Conservation (phyloP, 1,140 invertebrate genomes). For the Aphaenogaster ashmeadi region DNA sequence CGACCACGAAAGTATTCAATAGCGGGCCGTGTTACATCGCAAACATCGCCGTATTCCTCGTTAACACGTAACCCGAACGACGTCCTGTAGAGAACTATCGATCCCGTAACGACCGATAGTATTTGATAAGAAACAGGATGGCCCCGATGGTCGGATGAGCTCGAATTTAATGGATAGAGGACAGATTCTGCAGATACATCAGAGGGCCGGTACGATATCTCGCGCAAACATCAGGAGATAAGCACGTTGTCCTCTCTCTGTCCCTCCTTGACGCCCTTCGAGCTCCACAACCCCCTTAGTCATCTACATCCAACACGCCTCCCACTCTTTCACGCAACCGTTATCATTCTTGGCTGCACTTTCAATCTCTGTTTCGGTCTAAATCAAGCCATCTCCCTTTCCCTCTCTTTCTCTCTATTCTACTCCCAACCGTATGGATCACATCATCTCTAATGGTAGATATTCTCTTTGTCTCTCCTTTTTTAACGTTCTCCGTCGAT, state of each 20-base stretch:
- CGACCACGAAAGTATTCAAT: constrained; percentile 59
- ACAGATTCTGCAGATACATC: constrained; percentile 85
- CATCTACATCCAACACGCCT: constrained; percentile 48
- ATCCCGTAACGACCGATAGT: constrained; percentile 67
- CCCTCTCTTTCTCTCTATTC: constrained; percentile 27
- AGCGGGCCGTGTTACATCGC: constrained; percentile 49
- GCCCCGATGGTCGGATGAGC: constrained; percentile 71
- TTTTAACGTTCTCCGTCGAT: neutral
- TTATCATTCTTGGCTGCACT: constrained; percentile 65
- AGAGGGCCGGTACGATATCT: constrained; percentile 82
- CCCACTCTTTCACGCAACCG: constrained; percentile 66
- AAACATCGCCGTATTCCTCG: constrained; percentile 67
- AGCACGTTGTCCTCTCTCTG: constrained; percentile 79
- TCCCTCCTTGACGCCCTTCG: constrained; percentile 37
- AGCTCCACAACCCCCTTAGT: constrained; percentile 29
- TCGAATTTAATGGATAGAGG: constrained; percentile 84
- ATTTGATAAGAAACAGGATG: constrained; percentile 72
- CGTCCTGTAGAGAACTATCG: constrained; percentile 24
- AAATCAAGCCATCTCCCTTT: constrained; percentile 36
- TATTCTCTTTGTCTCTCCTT: constrained; percentile 64
- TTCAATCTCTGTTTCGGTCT: constrained; percentile 56
- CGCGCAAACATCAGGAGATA: constrained; percentile 79
- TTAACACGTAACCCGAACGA: constrained; percentile 69
- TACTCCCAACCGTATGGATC: constrained; percentile 52
- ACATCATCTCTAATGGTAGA: constrained; percentile 72